Conservation (phyloP, 2,888 invertebrate genomes). For the Pilophorus perplexus region DNA sequence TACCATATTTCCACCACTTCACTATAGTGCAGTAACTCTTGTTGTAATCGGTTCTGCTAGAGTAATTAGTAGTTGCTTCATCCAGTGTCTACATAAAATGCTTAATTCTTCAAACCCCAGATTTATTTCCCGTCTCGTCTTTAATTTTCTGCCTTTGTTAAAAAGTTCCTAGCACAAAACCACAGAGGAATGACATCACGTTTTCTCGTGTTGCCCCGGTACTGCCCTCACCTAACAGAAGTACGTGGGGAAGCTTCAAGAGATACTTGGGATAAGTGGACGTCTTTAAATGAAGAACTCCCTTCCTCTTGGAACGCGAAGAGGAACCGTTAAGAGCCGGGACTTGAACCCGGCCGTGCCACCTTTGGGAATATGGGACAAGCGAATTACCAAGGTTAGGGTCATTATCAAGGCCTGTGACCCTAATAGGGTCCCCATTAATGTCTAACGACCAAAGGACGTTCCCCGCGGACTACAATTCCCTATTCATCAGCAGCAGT, state of each 20-base stretch:
- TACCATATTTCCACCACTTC: too few relatives aligned
- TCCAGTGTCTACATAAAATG: too few relatives aligned
- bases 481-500: too few relatives aligned
- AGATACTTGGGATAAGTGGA: constrained; percentile 28
- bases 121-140: neutral
- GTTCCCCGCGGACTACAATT: too few relatives aligned
- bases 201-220: constrained; percentile 8
- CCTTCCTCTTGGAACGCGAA: constrained; percentile 20
- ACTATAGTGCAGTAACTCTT: too few relatives aligned
- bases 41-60: too few relatives aligned
- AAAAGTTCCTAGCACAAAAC: neutral
- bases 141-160: neutral
- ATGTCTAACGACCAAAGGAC: too few relatives aligned
- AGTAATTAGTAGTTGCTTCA: too few relatives aligned
- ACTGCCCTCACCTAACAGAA: neutral
- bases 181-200: constrained; percentile 5
- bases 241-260: neutral
- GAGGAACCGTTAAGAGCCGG: constrained; percentile 16
- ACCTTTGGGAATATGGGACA: constrained; percentile 31
- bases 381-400: constrained; percentile 32
- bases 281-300: too few relatives aligned
- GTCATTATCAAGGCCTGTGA: constrained; percentile 22
- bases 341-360: neutral
- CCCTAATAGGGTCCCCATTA: constrained; percentile 15
- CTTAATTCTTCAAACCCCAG: neutral